These are phyloP conservation scores for Cydia amplana DNA, from an alignment of 1,140 invertebrate species.

Conservation along the genomic window DNA sequence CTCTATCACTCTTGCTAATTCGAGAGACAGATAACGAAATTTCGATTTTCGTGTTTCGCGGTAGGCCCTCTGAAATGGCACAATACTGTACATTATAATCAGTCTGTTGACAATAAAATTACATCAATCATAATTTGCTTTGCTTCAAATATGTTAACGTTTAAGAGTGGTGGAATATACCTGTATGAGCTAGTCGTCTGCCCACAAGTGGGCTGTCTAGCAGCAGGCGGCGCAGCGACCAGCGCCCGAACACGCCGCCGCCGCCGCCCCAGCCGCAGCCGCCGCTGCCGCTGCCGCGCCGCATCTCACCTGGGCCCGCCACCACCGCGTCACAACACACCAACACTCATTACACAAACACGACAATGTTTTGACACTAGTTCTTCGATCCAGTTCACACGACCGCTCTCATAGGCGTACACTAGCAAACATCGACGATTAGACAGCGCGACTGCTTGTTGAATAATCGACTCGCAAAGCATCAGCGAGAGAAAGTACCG, in stretches of 20 bases:
- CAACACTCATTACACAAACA: constrained; percentile 61
- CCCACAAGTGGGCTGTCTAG: constrained; percentile 72
- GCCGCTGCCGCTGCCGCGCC: constrained; percentile 60
- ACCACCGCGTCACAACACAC: constrained; percentile 64
- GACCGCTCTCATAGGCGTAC: constrained; percentile 51
- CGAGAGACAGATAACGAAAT: too few relatives aligned
- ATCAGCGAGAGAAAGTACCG: constrained; percentile 72
- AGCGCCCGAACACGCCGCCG: constrained; percentile 69
- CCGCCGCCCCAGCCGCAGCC: constrained; percentile 70
- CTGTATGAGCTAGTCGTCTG: constrained; percentile 71
- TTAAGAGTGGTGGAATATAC: constrained; percentile 44
- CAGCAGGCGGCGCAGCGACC: constrained; percentile 66
- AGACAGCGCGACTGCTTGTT: constrained; percentile 59
- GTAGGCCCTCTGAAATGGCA: too few relatives aligned
- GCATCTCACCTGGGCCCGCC: constrained; percentile 64
- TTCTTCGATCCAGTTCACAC: constrained; percentile 41
- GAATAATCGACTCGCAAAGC: constrained; percentile 66
- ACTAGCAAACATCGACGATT: constrained; percentile 54
- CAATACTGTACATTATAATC: background rate
- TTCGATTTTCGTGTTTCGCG: too few relatives aligned
- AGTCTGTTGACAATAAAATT: background rate
- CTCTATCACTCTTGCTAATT: too few relatives aligned
- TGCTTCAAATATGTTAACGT: background rate
- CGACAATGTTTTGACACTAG: constrained; percentile 41
- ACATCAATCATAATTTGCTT: background rate